phyloP scores from a whole-genome alignment of 2,888 invertebrate species.

The Agriopis marginaria region DNA sequence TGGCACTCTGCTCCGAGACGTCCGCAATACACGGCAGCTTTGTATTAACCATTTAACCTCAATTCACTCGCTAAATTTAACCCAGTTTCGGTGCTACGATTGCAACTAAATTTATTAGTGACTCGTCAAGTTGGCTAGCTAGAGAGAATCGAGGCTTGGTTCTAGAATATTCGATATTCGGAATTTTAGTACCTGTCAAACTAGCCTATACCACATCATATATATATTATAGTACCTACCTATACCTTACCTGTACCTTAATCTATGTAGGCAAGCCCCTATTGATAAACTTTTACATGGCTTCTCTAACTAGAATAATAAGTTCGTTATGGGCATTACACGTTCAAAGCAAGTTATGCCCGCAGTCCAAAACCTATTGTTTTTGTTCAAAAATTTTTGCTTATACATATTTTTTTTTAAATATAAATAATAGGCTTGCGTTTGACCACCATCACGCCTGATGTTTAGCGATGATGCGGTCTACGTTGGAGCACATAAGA shows the following conservation, averaged over 20 bases:
- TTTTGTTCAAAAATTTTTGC: no score
- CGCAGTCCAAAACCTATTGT: no score
- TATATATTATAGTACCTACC: neutral
- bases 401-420: no score
- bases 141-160: neutral
- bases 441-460: no score
- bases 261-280: no score
- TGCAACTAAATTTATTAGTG: slow-evolving; percentile 44
- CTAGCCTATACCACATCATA: neutral
- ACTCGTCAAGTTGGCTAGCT: slow-evolving; percentile 23
- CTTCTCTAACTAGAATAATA: no score
- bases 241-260: neutral
- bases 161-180: slow-evolving; percentile 16
- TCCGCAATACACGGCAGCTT: slow-evolving; percentile 46
- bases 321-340: no score
- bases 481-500: no score
- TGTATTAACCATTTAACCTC: slow-evolving; percentile 52
- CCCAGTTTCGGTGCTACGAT: slow-evolving; percentile 37
- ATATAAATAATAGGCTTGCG: no score
- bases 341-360: no score
- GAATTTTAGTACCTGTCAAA: neutral
- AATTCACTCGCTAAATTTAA: slow-evolving; percentile 49
- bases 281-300: no score
- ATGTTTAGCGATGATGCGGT: no score
- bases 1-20: slow-evolving; percentile 36